Percentiles rank a stretch among this genome's conserved stretches.
These are phyloP conservation scores for Acinonyx jubatus DNA, from an alignment of 2,113 vertebrate species.

Conservation along the genomic window DNA sequence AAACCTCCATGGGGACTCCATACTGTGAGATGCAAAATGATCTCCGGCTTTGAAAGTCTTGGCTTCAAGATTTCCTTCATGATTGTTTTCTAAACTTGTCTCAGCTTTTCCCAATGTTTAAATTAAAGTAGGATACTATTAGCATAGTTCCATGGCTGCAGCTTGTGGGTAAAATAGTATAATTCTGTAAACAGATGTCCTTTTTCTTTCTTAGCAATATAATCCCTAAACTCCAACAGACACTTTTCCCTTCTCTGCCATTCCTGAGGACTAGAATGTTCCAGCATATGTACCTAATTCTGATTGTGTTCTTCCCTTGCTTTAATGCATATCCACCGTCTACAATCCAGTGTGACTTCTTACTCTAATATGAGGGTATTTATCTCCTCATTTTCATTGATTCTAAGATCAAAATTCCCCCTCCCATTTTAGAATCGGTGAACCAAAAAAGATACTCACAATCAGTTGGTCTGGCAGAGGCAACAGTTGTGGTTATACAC, in stretches of 20 bases:
- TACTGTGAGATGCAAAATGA: background rate
- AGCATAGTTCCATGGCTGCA: background rate
- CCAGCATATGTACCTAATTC: background rate
- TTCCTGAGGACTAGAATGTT: background rate
- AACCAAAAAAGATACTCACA: background rate
- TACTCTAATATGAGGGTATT: background rate
- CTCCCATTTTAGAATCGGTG: background rate
- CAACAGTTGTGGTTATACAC: background rate
- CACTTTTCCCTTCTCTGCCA: background rate
- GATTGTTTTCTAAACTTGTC: background rate
- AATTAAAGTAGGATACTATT: background rate
- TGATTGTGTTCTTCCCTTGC: background rate
- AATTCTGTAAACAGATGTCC: background rate
- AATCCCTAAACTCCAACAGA: background rate
- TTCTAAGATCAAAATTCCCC: background rate
- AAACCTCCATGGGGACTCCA: background rate
- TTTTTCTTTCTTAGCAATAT: background rate
- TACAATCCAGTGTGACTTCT: background rate
- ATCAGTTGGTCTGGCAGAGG: background rate
- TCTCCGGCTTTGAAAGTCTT: background rate
- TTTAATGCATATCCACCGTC: background rate
- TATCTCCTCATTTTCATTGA: background rate
- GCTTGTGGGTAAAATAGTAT: background rate
- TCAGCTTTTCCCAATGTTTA: background rate
- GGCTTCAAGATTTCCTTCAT: background rate